Conservation (phyloP, 2,888 invertebrate genomes). For the Drosophila algonquin region DNA sequence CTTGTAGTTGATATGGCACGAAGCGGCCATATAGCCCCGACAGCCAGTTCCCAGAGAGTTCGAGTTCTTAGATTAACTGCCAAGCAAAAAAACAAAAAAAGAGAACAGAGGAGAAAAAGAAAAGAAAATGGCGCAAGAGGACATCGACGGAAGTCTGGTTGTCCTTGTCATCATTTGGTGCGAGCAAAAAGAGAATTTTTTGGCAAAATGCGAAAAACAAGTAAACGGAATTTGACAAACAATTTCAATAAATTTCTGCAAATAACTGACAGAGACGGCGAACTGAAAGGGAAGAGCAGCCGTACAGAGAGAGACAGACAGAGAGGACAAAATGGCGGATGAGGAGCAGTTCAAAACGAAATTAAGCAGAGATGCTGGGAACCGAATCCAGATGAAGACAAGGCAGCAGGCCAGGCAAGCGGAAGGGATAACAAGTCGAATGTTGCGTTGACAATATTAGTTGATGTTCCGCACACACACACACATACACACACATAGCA, state of each 20-base stretch:
- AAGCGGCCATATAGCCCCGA: slow-evolving; percentile 54
- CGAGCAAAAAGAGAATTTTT: slow-evolving; percentile 53
- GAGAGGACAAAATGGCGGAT: slow-evolving; percentile 66
- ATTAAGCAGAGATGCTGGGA: slow-evolving; percentile 59
- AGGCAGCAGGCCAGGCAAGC: slow-evolving; percentile 63
- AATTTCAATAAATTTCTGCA: slow-evolving; percentile 79
- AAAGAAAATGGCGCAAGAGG: slow-evolving; percentile 56
- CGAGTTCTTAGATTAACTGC: slow-evolving; percentile 73
- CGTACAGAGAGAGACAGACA: slow-evolving; percentile 1
- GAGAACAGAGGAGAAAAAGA: slow-evolving; percentile 27
- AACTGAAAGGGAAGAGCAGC: slow-evolving; percentile 20
- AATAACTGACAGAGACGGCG: slow-evolving; percentile 66
- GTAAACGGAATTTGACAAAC: slow-evolving; percentile 79
- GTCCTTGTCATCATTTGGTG: slow-evolving; percentile 47
- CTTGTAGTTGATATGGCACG: slow-evolving; percentile 67
- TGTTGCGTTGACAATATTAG: slow-evolving; percentile 77
- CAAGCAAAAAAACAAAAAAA: slow-evolving; percentile 28
- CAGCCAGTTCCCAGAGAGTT: slow-evolving; percentile 22
- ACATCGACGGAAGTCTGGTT: slow-evolving; percentile 63
- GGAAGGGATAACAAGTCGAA: slow-evolving; percentile 78
- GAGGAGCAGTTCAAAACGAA: slow-evolving; percentile 71
- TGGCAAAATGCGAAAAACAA: slow-evolving; percentile 72
- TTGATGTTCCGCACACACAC: slow-evolving; percentile 62
- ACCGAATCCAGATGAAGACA: slow-evolving; percentile 17
- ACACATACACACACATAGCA: not conserved